A percentile compares a stretch with the other conserved stretches of the same genome.
Evolutionary conservation across 2,888 invertebrate species (phyloP).

Genomic region (Caenorhabditis angaria): DNA sequence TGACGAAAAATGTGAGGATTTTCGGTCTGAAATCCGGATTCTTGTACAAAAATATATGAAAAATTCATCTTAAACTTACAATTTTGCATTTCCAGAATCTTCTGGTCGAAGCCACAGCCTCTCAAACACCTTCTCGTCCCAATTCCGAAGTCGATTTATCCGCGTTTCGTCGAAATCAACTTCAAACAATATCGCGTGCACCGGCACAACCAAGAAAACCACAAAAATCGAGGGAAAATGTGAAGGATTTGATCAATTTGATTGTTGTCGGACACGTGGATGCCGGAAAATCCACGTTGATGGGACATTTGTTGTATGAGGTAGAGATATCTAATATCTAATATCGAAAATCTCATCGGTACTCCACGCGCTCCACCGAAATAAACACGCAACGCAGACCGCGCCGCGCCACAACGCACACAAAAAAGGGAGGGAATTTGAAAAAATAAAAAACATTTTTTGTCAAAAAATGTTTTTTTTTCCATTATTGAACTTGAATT

Average conservation of each 20-base stretch:
- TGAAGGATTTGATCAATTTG: conserved; percentile 65
- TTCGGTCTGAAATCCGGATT: background rate
- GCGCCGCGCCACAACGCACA: no score
- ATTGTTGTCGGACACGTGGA: conserved; percentile 86
- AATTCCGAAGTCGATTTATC: conserved; percentile 35
- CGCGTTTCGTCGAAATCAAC: conserved; percentile 46
- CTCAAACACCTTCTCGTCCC: background rate
- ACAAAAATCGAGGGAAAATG: conserved; percentile 24
- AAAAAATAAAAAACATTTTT: no score
- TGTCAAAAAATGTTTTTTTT: no score
- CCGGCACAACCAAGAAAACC: conserved; percentile 42
- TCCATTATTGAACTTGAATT: no score
- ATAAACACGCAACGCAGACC: no score
- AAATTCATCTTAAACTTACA: background rate
- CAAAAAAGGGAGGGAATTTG: no score
- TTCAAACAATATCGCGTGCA: conserved; percentile 45
- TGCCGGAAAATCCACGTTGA: conserved; percentile 94
- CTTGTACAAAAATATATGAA: conserved; percentile 1
- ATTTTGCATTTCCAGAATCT: conserved; percentile 2
- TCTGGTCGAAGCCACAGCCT: no score
- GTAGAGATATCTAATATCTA: conserved; percentile 46
- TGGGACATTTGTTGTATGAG: conserved; percentile 88
- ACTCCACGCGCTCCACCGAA: no score
- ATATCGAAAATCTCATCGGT: no score
- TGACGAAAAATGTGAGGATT: background rate